These are phyloP conservation scores for Sinocyclocheilus maitianheensis DNA, from an alignment of 2,113 vertebrate species.

Conservation along the genomic window DNA sequence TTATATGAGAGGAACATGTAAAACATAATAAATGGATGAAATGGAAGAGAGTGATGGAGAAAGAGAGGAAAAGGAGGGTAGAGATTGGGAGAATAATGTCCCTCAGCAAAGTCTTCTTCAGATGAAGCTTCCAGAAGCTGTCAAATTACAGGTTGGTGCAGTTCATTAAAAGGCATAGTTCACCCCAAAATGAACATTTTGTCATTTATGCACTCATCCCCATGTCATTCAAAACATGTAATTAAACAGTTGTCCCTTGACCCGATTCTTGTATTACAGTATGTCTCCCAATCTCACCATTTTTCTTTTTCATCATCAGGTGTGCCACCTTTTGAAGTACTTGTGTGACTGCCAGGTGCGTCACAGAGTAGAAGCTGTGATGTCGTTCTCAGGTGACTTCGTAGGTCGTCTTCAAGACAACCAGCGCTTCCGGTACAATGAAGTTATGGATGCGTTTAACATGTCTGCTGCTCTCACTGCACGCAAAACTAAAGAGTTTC, in stretches of 20 bases:
- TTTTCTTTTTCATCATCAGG: constrained; percentile 68
- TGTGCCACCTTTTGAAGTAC: constrained; percentile 91
- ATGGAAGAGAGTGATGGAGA: constrained; percentile 54
- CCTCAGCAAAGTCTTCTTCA: constrained; percentile 86
- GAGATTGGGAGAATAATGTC: constrained; percentile 60
- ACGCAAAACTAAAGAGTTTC: constrained; percentile 93
- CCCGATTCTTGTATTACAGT: too few species aligned
- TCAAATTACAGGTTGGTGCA: constrained; percentile 85
- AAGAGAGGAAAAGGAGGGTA: constrained; percentile 63
- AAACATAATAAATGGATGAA: constrained; percentile 38
- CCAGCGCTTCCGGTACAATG: constrained; percentile 91
- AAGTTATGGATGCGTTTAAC: constrained; percentile 94
- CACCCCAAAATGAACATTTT: rapidly evolving
- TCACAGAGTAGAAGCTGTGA: constrained; percentile 92
- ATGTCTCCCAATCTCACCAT: not conserved
- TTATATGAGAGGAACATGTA: constrained; percentile 68
- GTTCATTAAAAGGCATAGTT: not conserved
- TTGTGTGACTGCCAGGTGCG: constrained; percentile 93
- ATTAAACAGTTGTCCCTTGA: too few species aligned
- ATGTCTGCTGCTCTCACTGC: constrained; percentile 97
- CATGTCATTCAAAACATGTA: too few species aligned
- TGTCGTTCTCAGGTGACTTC: constrained; percentile 88
- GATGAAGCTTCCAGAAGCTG: constrained; percentile 92
- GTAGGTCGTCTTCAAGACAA: constrained; percentile 90
- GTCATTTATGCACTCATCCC: not conserved